A percentile compares a stretch with the other conserved stretches of the same genome.
phyloP scores from a whole-genome alignment of 2,797 vertebrate genomes.

The Enoplosus armatus region DNA sequence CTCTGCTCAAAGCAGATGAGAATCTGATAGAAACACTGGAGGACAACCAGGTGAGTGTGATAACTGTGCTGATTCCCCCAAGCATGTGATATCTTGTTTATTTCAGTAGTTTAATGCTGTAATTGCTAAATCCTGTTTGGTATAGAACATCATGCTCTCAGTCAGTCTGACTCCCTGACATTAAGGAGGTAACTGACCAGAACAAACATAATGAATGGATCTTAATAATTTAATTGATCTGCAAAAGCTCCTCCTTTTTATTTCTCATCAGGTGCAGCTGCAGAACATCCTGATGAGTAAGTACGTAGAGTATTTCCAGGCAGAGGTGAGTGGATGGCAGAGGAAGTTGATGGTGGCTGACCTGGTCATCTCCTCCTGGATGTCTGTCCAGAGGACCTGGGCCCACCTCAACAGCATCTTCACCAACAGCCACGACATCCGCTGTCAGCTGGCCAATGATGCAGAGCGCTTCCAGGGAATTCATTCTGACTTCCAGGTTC shows the following conservation, averaged over 20 bases:
- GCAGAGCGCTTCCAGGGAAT: constrained; percentile 87
- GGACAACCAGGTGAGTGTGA: constrained; percentile 82
- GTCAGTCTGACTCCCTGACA: neutral
- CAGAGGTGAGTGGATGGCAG: constrained; percentile 89
- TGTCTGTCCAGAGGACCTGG: constrained; percentile 91
- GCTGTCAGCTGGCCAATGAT: constrained; percentile 88
- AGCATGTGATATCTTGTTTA: neutral
- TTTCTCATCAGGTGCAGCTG: constrained; percentile 82
- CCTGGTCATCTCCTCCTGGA: constrained; percentile 87
- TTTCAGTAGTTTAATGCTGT: neutral
- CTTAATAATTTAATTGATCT: neutral
- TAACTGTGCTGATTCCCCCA: neutral
- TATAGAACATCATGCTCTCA: neutral
- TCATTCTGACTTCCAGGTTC: constrained; percentile 85
- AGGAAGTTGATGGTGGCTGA: constrained; percentile 88
- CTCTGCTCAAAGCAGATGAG: constrained; percentile 87
- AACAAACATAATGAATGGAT: neutral
- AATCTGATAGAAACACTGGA: constrained; percentile 89
- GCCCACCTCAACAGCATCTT: constrained; percentile 91
- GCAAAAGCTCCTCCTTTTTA: neutral
- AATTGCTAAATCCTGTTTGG: neutral
- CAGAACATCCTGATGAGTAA: constrained; percentile 92
- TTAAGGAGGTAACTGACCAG: neutral
- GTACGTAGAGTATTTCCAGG: constrained; percentile 89
- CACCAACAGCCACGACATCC: constrained; percentile 89